Conservation (phyloP, 37 sponge, comb jelly and placozoan genomes). For the Amphimedon queenslandica region DNA sequence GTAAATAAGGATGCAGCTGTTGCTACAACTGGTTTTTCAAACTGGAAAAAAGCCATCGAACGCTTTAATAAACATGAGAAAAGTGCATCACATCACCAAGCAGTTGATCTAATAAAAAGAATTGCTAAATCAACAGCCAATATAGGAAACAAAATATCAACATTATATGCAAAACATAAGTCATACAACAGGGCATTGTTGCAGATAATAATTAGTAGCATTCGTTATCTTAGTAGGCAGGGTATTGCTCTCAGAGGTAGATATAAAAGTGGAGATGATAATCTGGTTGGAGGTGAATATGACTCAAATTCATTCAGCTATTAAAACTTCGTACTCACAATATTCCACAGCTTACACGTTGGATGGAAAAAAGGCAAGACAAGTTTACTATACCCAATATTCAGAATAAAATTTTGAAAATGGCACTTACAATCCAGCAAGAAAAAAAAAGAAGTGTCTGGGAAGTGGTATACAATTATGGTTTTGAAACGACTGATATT, state of each 20-base stretch:
- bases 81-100: slow-evolving; percentile 20
- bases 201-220: slow-evolving; percentile 24
- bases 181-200: slow-evolving; percentile 19
- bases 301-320: slow-evolving; percentile 38
- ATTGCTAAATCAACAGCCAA: slow-evolving; percentile 20
- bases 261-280: slow-evolving; percentile 9
- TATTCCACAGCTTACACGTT: slow-evolving; percentile 12
- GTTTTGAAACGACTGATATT: slow-evolving; percentile 32
- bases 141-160: slow-evolving; percentile 10
- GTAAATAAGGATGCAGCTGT: slow-evolving; percentile 17
- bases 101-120: slow-evolving; percentile 15
- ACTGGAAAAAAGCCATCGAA: slow-evolving; percentile 44
- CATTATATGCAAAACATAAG: slow-evolving; percentile 20
- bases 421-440: slow-evolving; percentile 27
- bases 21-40: slow-evolving; percentile 18
- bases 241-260: slow-evolving; percentile 28
- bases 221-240: slow-evolving; percentile 32
- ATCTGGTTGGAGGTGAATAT: slow-evolving; percentile 1
- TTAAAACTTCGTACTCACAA: slow-evolving; percentile 25
- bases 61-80: slow-evolving; percentile 30
- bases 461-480: slow-evolving; percentile 50
- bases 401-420: slow-evolving; percentile 40
- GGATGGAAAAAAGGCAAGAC: slow-evolving; percentile 26
- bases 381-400: slow-evolving; percentile 19
- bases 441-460: slow-evolving; percentile 17